Conservation (phyloP, 2,797 vertebrate genomes). For the Sebastes itinus region DNA sequence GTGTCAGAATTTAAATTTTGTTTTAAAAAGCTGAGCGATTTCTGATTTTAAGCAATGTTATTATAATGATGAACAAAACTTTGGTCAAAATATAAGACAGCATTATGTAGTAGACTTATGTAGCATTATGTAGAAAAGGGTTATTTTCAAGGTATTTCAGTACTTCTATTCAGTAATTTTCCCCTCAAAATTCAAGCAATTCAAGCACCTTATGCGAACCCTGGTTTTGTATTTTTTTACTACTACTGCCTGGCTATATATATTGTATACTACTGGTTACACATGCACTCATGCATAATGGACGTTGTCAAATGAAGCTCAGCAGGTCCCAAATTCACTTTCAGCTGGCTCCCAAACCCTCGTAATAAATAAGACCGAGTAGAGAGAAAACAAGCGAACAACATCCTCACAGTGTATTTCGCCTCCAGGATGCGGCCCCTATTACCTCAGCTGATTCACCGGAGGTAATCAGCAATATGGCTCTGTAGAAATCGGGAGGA, state of each 20-base stretch:
- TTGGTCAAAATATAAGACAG: not conserved
- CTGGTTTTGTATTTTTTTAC: not conserved
- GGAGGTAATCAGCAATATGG: constrained; percentile 69
- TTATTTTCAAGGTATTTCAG: not conserved
- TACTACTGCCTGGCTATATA: not conserved
- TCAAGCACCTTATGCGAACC: not conserved
- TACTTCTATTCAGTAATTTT: not conserved
- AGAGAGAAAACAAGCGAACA: constrained; percentile 30
- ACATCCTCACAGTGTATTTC: constrained; percentile 24
- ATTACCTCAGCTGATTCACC: constrained; percentile 62
- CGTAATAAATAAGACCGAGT: constrained; percentile 7
- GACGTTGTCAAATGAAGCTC: not conserved
- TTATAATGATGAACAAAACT: not conserved
- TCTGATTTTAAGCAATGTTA: not conserved
- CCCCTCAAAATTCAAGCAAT: not conserved
- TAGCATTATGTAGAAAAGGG: no score
- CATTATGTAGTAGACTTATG: not conserved
- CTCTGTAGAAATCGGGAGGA: constrained; percentile 65
- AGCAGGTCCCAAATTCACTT: constrained; percentile 19
- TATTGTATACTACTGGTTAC: not conserved
- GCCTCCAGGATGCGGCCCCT: constrained; percentile 42
- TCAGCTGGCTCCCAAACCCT: not conserved
- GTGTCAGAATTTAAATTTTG: no score
- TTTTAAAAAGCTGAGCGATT: not conserved
- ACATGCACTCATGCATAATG: not conserved